Evolutionary conservation across 2,113 vertebrate genomes (phyloP).

Genomic region (Scophthalmus maximus): DNA sequence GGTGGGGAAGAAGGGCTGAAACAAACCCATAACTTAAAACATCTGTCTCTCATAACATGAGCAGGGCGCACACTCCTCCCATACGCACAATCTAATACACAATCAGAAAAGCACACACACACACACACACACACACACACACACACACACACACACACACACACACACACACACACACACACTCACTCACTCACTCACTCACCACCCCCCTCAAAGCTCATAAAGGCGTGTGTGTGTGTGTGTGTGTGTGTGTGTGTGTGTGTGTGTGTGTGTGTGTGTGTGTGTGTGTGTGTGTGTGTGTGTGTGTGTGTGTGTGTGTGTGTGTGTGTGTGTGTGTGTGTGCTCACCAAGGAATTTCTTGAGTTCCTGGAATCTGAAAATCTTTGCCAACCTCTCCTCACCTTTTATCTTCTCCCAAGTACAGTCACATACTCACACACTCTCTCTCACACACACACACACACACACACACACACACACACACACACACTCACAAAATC

Average conservation of each 20-base stretch:
- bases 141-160: conserved; percentile 3
- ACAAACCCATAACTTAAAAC: conserved; percentile 88
- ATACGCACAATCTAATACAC: not conserved
- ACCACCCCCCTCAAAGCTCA: conserved; percentile 54
- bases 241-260: conserved; percentile 55
- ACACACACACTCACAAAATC: conserved; percentile 8
- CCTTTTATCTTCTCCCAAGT: conserved; percentile 62
- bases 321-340: conserved; percentile 47
- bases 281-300: too few species aligned
- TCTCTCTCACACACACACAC: conserved; percentile 15
- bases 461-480: conserved; percentile 18
- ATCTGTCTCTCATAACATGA: conserved; percentile 88
- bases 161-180: conserved; percentile 4
- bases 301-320: conserved; percentile 52
- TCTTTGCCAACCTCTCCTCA: conserved; percentile 59
- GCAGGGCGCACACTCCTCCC: conserved; percentile 31
- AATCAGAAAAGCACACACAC: too few species aligned
- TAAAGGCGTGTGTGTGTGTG: conserved; percentile 41
- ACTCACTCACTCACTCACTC: not conserved
- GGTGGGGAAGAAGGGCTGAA: conserved; percentile 77
- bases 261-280: conserved; percentile 3
- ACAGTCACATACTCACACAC: conserved; percentile 15
- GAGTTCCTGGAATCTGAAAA: conserved; percentile 68
- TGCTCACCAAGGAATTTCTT: conserved; percentile 80
- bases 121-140: not conserved